Conservation (phyloP, 2,113 vertebrate genomes). For the Petroica traversi region DNA sequence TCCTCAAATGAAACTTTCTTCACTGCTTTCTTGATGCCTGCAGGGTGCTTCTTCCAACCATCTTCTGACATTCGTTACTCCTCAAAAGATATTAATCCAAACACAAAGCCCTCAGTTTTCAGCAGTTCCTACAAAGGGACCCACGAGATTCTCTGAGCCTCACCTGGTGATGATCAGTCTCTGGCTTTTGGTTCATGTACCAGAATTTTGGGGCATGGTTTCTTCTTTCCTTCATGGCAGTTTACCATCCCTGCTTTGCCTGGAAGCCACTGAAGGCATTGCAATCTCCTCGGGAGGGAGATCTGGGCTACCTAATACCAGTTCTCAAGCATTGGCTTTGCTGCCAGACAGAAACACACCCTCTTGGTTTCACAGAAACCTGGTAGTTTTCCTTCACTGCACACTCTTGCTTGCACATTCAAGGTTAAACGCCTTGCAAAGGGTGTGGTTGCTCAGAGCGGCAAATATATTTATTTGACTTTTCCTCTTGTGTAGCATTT, state of each 20-base stretch:
- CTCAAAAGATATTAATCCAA: background rate
- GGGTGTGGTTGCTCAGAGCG: background rate
- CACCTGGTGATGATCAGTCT: background rate
- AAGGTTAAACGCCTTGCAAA: background rate
- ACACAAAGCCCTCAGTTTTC: background rate
- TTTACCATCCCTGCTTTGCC: background rate
- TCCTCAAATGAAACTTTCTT: background rate
- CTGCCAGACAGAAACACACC: background rate
- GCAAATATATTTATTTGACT: background rate
- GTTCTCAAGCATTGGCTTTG: background rate
- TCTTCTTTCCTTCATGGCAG: background rate
- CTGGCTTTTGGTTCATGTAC: background rate
- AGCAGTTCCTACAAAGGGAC: background rate
- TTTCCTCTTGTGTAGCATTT: background rate
- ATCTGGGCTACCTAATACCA: background rate
- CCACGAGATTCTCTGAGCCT: background rate
- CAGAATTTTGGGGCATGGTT: background rate
- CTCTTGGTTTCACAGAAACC: background rate
- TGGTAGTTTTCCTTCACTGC: background rate
- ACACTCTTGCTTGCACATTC: background rate
- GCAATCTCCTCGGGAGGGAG: background rate
- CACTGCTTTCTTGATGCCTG: background rate
- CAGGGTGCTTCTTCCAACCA: background rate
- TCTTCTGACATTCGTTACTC: background rate
- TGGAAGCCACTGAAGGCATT: background rate